These are phyloP conservation scores for Drosophila hamatofila DNA, from an alignment of 2,888 invertebrate species.

Conservation along the genomic window DNA sequence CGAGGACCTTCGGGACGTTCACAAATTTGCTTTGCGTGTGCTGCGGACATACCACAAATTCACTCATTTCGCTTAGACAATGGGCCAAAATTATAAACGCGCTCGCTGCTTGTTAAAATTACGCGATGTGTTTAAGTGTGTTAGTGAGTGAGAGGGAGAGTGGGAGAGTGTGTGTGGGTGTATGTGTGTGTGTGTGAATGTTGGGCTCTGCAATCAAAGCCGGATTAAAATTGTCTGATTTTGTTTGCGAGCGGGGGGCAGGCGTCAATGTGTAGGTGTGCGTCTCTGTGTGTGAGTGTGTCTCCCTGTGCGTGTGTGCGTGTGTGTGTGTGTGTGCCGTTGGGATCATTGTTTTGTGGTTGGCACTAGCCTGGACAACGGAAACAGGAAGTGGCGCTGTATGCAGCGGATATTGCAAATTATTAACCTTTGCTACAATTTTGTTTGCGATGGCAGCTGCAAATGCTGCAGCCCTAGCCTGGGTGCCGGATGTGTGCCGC, in stretches of 20 bases:
- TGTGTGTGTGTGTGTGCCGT: slow-evolving; percentile 25
- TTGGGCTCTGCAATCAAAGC: slow-evolving; percentile 16
- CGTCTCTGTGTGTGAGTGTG: slow-evolving; percentile 14
- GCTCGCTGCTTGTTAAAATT: slow-evolving; percentile 23
- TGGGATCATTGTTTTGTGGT: slow-evolving; percentile 41
- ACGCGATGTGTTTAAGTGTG: slow-evolving; percentile 13
- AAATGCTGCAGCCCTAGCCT: slow-evolving; percentile 23
- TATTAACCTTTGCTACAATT: slow-evolving; percentile 76
- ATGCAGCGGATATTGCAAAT: slow-evolving; percentile 80
- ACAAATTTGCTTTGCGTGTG: slow-evolving; percentile 5
- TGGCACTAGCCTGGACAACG: slow-evolving; percentile 54
- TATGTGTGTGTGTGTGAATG: slow-evolving; percentile 12
- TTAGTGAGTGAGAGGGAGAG: not conserved
- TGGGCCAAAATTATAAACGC: slow-evolving; percentile 67
- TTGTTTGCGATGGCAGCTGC: slow-evolving; percentile 38
- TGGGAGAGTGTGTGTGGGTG: not conserved
- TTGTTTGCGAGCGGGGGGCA: slow-evolving; percentile 18
- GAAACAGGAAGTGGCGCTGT: slow-evolving; percentile 70
- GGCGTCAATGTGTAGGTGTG: not conserved
- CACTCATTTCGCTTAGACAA: slow-evolving; percentile 72
- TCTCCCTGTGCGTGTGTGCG: not conserved
- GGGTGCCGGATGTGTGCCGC: slow-evolving; percentile 29
- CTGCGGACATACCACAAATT: slow-evolving; percentile 72
- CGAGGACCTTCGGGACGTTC: slow-evolving; percentile 25
- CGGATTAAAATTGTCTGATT: slow-evolving; percentile 39